phyloP scores from a whole-genome alignment of 2,888 invertebrate species.

The Dione juno region DNA sequence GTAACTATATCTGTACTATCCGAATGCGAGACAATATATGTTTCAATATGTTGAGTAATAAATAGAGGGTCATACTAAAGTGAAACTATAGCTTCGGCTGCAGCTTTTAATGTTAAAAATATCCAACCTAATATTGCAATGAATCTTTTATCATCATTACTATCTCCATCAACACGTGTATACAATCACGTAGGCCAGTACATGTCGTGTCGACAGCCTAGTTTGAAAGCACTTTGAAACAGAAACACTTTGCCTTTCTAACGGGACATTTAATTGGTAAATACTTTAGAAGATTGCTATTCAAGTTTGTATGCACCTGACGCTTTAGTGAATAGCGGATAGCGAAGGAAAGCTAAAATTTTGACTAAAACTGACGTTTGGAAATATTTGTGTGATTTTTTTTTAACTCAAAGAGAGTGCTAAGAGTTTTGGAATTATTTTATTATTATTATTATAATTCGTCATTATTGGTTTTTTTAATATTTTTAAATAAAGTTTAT shows the following conservation, averaged over 20 bases:
- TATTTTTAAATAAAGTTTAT: too few relatives aligned
- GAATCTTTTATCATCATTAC: conserved; percentile 45
- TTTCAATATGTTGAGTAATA: too few relatives aligned
- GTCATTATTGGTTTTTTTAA: not conserved
- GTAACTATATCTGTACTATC: too few relatives aligned
- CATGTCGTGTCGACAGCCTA: conserved; percentile 34
- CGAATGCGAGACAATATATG: too few relatives aligned
- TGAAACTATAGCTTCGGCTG: too few relatives aligned
- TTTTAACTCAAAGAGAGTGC: not conserved
- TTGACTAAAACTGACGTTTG: not conserved
- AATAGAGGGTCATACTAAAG: not conserved
- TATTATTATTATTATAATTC: too few relatives aligned
- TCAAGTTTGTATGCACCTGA: not conserved
- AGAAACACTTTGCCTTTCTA: conserved; percentile 7
- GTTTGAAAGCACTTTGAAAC: conserved; percentile 26
- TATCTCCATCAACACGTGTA: conserved; percentile 44
- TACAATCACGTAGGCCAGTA: conserved; percentile 52
- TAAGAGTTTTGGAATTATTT: too few relatives aligned
- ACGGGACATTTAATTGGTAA: conserved; percentile 1
- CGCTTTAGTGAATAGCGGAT: not conserved
- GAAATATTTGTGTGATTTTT: too few relatives aligned
- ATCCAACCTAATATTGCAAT: conserved; percentile 6
- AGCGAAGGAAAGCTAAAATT: not conserved
- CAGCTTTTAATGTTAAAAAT: not conserved
- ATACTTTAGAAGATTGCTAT: conserved; percentile 1